These are phyloP conservation scores for Plectus sambesii DNA, from an alignment of 1,140 invertebrate species.

Conservation along the genomic window DNA sequence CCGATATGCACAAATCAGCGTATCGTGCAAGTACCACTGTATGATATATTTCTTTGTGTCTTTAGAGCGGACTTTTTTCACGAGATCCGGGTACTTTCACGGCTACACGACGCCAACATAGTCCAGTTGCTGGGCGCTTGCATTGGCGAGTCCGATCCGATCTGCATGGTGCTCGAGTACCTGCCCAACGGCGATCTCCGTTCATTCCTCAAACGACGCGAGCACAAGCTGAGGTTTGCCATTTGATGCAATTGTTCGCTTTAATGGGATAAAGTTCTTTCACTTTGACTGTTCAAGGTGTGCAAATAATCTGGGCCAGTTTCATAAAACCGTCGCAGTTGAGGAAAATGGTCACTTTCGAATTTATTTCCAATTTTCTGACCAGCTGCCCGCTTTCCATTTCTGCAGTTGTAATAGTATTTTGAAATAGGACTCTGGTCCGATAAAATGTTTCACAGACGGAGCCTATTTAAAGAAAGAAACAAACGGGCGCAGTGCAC, in stretches of 20 bases:
- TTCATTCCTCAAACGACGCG: constrained; percentile 32
- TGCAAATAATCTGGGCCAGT: background rate
- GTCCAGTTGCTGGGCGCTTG: too few relatives aligned
- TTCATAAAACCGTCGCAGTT: background rate
- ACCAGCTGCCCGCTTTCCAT: background rate
- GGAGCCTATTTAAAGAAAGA: too few relatives aligned
- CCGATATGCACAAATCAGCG: too few relatives aligned
- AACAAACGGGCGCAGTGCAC: too few relatives aligned
- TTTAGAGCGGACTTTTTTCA: too few relatives aligned
- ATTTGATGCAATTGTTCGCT: too few relatives aligned
- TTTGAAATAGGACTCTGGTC: background rate
- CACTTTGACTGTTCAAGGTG: background rate
- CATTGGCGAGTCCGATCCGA: constrained; percentile 65
- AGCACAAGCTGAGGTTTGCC: too few relatives aligned
- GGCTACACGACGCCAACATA: too few relatives aligned
- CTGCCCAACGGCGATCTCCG: constrained; percentile 74
- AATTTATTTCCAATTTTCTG: background rate
- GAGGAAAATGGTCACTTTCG: background rate
- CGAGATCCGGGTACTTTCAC: too few relatives aligned
- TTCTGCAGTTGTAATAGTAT: background rate
- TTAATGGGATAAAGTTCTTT: background rate
- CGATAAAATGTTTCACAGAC: background rate
- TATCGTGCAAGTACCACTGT: too few relatives aligned
- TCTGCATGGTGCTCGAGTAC: constrained; percentile 80
- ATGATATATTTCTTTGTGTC: too few relatives aligned